Conservation (phyloP, 2,113 vertebrate species). For the Falcunculus frontatus region DNA sequence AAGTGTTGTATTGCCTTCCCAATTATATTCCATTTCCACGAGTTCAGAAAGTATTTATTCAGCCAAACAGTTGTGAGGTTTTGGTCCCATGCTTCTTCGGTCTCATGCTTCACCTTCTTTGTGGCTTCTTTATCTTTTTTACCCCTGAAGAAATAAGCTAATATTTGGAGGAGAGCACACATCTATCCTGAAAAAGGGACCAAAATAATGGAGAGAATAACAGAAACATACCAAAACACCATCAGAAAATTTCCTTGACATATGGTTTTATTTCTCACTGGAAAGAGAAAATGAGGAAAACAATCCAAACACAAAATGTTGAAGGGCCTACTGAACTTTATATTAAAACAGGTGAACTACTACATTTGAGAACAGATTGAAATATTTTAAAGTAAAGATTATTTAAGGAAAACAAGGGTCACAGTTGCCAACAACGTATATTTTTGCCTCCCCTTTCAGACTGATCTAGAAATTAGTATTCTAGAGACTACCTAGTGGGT, state of each 20-base stretch:
- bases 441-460: neutral
- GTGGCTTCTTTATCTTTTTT: neutral
- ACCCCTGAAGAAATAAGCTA: neutral
- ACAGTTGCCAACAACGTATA: accelerated
- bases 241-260: neutral
- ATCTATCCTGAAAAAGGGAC: neutral
- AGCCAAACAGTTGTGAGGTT: neutral
- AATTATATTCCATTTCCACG: neutral
- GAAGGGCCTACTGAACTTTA: neutral
- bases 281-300: neutral
- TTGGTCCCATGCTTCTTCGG: neutral
- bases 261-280: neutral
- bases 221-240: neutral
- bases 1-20: neutral
- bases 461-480: neutral
- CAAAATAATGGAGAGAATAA: neutral
- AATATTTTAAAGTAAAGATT: neutral
- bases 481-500: accelerated
- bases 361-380: neutral
- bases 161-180: neutral
- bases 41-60: neutral
- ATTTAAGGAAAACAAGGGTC: neutral
- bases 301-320: neutral
- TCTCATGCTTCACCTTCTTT: neutral
- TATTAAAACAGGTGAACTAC: neutral